Evolutionary conservation across 2,888 invertebrate genomes (phyloP), one percentile per base, ranked within the genome.

Genomic region (Drosophila rubida): DNA sequence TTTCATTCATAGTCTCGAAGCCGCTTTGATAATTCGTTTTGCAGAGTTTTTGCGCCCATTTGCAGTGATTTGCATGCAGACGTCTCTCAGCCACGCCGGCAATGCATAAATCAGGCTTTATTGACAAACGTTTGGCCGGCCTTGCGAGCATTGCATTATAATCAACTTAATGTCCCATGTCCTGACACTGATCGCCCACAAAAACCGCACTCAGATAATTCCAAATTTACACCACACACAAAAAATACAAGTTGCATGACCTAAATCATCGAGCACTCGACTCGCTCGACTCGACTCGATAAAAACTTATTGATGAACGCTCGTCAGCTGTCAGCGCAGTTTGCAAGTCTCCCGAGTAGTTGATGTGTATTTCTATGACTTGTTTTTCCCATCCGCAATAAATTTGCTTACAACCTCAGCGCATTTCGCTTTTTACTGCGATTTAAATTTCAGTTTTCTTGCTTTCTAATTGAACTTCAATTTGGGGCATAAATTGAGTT

Each of bases 11-110:
- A 53, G 57, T 51, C 63, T 55, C 44, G 14, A 19, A 55, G 42
- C 60, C 23, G 57, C 57, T 51, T 62, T 60, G 68, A 65, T 80
- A 71, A 78, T 78, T 80, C 78, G 63, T 55, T 80, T 68, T 74
- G 65, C 70, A 65, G 45, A 61, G 67, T 61, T 74, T 78, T 65
- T 44, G 32, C 41, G 60, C 35, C 35, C 27, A 53, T 65, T 80
- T 78, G 50, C 50, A 37, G 50, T 70, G 61, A 77, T 78, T 78
- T 78, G 61, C 75, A 64, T 67, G 51, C 59, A 57, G 45, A 37
- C 51, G 19, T 30, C 55, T 50, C 27, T 42, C 22, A n/a, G 30
- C 8, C 8, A 14, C 22, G 5, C 39, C 42, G 41, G 11, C 55
- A 49, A 50, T 65, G 67, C 53, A 61, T 42, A 72, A 57, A 48